Percentiles rank a stretch among this genome's conserved stretches.
These are phyloP conservation scores for Siphamia tubifer DNA, from an alignment of 2,113 vertebrate species.

Conservation along the genomic window DNA sequence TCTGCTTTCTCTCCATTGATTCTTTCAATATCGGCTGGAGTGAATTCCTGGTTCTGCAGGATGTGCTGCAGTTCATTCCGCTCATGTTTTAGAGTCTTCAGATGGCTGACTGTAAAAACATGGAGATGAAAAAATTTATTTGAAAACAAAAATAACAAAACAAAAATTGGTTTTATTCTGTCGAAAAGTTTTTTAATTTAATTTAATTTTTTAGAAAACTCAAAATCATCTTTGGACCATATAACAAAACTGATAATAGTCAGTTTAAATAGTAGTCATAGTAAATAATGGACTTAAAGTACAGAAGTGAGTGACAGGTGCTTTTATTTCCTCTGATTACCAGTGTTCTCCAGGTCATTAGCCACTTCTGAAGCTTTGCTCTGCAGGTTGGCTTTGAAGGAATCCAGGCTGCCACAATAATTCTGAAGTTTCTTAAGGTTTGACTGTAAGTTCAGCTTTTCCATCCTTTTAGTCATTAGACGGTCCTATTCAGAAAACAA, in stretches of 20 bases:
- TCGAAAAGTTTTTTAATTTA: no score
- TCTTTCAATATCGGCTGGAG: constrained; percentile 90
- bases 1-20: constrained; percentile 93
- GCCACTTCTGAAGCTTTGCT: constrained; percentile 79
- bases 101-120: constrained; percentile 79
- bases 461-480: constrained; percentile 82
- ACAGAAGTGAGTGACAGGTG: not conserved
- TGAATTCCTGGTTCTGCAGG: constrained; percentile 91
- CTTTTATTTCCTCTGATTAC: constrained; percentile 67
- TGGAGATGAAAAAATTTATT: not conserved
- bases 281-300: no score
- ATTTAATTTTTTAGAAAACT: no score
- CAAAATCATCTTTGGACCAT: no score
- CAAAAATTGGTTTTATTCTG: no score
- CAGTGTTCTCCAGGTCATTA: constrained; percentile 83
- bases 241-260: no score
- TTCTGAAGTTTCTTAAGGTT: constrained; percentile 91
- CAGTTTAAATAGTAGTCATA: no score
- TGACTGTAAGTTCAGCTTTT: constrained; percentile 85
- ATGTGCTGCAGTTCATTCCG: constrained; percentile 82
- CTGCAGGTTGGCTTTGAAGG: constrained; percentile 81
- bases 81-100: constrained; percentile 86
- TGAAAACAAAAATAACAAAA: no score
- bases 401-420: constrained; percentile 84
- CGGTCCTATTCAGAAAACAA: constrained; percentile 81